Evolutionary conservation across 92 coral and sea anemone species (phyloP), one percentile per base, ranked within the genome.

Genomic region (Porites cylindrica): DNA sequence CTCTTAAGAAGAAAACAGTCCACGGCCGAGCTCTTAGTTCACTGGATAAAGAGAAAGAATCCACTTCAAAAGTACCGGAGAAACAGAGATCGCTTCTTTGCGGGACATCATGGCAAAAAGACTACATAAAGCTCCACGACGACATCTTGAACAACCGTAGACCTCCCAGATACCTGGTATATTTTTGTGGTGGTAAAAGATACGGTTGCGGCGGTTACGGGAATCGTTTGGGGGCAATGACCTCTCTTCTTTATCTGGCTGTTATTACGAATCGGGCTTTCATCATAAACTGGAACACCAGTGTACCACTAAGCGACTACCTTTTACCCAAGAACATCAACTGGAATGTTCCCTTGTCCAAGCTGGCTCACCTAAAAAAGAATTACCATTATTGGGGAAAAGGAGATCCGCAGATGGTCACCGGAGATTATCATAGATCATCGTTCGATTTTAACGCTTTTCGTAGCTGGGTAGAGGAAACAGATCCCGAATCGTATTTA

Each of bases 181-280:
- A 81, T 56, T 73, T 76, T 38, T 94, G 96, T 51, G 96, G 92
- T 4, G 96, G 96, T 13, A 74, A 24, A 14, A 77, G 72, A 47
- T 79, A 85, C n/a, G 93, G 94, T 19, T 94, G 96, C 43, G 96
- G 96, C 9, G 96, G 96, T 1, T 94, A 94, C 51, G 96, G 96
- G 8, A 94, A 91, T 68, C 94, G 94, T 2, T 54, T 94, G 17
- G 90, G 93, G 5, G 90, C 91, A 7, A 82, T 94, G 16, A 32
- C 94, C 18, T 91, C 96, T 20, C 80, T 94, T 17, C 82, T 94
- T 19, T 90, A 80, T 32, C 76, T 94, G 50, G 93, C 94, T 32
- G 91, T 94, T 24, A 80, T 94, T n/a, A 91, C 96, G 58, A 83
- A 90, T 19, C 83, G 94, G 17, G 94, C 94, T 16, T 91, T 94